phyloP scores from a whole-genome alignment of 2,888 invertebrate genomes.

The Hoplodrina blanda region DNA sequence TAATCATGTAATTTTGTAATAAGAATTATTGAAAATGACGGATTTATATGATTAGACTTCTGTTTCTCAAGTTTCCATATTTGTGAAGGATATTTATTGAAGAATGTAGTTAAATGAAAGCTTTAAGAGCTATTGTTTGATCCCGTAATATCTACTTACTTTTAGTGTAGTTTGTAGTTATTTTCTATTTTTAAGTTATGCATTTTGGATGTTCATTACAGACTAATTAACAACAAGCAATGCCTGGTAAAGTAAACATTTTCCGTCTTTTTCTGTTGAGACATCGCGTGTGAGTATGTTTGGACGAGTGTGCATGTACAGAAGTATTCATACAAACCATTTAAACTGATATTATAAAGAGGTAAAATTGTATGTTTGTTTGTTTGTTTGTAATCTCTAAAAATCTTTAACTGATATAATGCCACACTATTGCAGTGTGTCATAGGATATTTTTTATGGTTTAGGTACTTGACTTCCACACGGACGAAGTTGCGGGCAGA shows the following conservation, averaged over 20 bases:
- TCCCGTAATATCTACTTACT: constrained; percentile 40
- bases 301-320: constrained; percentile 33
- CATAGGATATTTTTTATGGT: neutral
- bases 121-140: constrained; percentile 36
- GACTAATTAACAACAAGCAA: constrained; percentile 39
- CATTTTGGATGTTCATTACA: constrained; percentile 43
- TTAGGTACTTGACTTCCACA: neutral
- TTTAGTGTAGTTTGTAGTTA: constrained; percentile 52
- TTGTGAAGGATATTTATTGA: constrained; percentile 56
- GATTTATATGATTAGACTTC: constrained; percentile 28
- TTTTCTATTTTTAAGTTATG: constrained; percentile 59
- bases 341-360: neutral
- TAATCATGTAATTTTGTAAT: constrained; percentile 38
- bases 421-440: neutral
- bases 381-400: neutral
- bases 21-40: constrained; percentile 12
- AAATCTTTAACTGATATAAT: neutral
- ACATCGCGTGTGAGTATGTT: constrained; percentile 20
- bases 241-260: constrained; percentile 31
- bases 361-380: neutral
- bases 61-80: constrained; percentile 24
- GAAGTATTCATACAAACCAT: constrained; percentile 39
- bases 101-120: constrained; percentile 49
- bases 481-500: neutral
- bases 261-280: constrained; percentile 24